Percentiles rank a stretch among this genome's conserved stretches.
These are phyloP conservation scores for Sesamia nonagrioides DNA, from an alignment of 1,140 invertebrate genomes.

Conservation along the genomic window DNA sequence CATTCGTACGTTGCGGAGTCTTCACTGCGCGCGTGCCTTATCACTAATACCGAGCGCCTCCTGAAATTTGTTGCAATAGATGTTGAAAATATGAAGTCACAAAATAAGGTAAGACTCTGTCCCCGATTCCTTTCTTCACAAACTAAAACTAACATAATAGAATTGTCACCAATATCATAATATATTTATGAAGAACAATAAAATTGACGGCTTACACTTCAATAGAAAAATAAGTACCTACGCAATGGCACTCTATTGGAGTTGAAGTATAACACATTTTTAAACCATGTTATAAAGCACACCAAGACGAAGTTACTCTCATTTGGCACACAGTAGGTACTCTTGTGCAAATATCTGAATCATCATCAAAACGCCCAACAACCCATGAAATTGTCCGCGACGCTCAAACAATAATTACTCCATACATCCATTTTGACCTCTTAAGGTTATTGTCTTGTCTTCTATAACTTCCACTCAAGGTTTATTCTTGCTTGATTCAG, in stretches of 20 bases:
- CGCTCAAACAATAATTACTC: slow-evolving; percentile 57
- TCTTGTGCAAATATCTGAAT: slow-evolving; percentile 46
- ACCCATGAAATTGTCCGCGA: slow-evolving; percentile 75
- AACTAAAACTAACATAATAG: too few species aligned
- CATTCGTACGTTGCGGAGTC: slow-evolving; percentile 93
- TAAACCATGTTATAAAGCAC: background rate
- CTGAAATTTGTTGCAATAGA: slow-evolving; percentile 82
- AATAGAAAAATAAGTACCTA: too few species aligned
- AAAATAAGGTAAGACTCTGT: background rate
- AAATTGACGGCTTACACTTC: too few species aligned
- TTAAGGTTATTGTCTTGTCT: background rate
- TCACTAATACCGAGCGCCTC: slow-evolving; percentile 93
- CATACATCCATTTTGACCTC: slow-evolving; percentile 32
- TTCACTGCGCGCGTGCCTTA: slow-evolving; percentile 90
- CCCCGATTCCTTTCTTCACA: too few species aligned
- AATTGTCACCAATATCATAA: too few species aligned
- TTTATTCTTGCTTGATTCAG: slow-evolving; percentile 39
- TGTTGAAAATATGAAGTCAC: background rate
- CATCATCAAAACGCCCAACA: slow-evolving; percentile 60
- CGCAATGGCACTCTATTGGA: too few species aligned
- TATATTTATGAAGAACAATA: too few species aligned
- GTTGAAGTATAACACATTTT: too few species aligned
- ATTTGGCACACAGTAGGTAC: slow-evolving; percentile 19
- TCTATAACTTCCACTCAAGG: slow-evolving; percentile 50
- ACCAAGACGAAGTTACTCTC: background rate